A percentile compares a stretch with the other conserved stretches of the same genome.
Evolutionary conservation across 2,888 invertebrate genomes (phyloP).

Genomic region (Pogonocherus hispidulus): DNA sequence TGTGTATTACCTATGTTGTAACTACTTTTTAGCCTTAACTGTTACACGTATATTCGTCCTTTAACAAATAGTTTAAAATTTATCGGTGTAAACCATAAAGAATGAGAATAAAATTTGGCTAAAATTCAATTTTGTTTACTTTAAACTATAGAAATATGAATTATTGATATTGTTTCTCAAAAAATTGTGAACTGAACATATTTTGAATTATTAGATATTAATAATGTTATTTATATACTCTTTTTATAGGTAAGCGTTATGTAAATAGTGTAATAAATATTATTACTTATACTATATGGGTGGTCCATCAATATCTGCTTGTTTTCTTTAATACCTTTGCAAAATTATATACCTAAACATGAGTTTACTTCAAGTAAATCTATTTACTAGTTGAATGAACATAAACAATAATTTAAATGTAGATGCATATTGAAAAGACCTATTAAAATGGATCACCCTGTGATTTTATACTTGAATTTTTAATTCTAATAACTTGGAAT

Average conservation of each 20-base stretch:
- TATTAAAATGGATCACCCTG: constrained; percentile 16
- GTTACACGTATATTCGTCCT: constrained; percentile 40
- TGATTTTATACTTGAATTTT: constrained; percentile 38
- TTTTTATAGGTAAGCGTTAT: constrained; percentile 10
- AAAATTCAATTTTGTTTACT: constrained; percentile 27
- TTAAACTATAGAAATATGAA: not conserved
- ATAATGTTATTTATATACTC: not conserved
- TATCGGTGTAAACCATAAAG: constrained; percentile 33
- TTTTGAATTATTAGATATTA: constrained; percentile 12
- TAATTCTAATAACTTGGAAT: constrained; percentile 62
- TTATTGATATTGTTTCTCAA: not conserved
- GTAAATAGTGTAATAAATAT: constrained; percentile 29
- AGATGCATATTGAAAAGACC: not conserved
- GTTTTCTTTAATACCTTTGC: not conserved
- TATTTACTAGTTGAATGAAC: too few relatives aligned
- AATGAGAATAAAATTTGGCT: constrained; percentile 39
- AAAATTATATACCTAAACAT: not conserved
- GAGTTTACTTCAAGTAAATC: too few relatives aligned
- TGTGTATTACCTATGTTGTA: constrained; percentile 3
- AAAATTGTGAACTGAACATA: constrained; percentile 11
- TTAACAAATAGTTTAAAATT: constrained; percentile 35
- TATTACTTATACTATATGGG: not conserved
- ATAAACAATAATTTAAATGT: too few relatives aligned
- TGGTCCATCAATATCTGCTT: constrained; percentile 7
- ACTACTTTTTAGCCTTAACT: constrained; percentile 28